These are phyloP conservation scores for Strongylocentrotus purpuratus DNA, from an alignment of 35 echinoderm and acorn worm species.

Conservation along the genomic window DNA sequence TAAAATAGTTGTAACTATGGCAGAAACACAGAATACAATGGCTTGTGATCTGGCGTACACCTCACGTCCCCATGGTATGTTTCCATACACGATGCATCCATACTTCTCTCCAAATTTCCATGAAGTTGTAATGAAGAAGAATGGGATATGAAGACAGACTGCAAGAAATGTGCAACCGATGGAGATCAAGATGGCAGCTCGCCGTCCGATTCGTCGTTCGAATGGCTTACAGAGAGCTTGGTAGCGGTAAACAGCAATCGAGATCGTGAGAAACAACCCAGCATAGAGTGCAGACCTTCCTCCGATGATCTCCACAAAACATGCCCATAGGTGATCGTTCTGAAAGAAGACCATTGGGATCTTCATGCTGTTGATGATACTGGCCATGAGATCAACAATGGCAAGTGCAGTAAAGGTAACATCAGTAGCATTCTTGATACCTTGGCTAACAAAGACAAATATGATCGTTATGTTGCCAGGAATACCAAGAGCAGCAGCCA, in stretches of 20 bases:
- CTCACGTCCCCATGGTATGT: not conserved
- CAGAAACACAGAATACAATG: slow-evolving; percentile 6
- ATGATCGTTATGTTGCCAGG: slow-evolving; percentile 23
- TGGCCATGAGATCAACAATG: slow-evolving; percentile 22
- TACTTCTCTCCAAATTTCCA: not conserved
- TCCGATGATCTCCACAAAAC: not conserved
- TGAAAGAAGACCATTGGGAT: slow-evolving; percentile 16
- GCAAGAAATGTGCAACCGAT: not conserved
- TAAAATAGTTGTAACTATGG: not conserved
- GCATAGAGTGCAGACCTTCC: not conserved
- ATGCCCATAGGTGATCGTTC: not conserved
- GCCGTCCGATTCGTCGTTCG: not conserved
- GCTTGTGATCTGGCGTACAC: slow-evolving; percentile 27
- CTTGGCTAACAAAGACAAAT: not conserved
- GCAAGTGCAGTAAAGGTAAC: slow-evolving; percentile 26
- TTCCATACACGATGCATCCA: not conserved
- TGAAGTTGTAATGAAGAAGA: slow-evolving; percentile 26
- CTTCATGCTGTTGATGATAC: not conserved
- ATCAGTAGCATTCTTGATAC: slow-evolving; percentile 28
- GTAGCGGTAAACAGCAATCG: slow-evolving; percentile 18
- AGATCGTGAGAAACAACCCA: slow-evolving; percentile 22
- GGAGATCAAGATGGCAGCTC: not conserved
- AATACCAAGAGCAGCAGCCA: not conserved
- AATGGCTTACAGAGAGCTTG: slow-evolving; percentile 22
- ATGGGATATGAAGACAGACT: not conserved